phyloP scores from a whole-genome alignment of 2,797 vertebrate genomes.

The Pseudochirops cupreus region DNA sequence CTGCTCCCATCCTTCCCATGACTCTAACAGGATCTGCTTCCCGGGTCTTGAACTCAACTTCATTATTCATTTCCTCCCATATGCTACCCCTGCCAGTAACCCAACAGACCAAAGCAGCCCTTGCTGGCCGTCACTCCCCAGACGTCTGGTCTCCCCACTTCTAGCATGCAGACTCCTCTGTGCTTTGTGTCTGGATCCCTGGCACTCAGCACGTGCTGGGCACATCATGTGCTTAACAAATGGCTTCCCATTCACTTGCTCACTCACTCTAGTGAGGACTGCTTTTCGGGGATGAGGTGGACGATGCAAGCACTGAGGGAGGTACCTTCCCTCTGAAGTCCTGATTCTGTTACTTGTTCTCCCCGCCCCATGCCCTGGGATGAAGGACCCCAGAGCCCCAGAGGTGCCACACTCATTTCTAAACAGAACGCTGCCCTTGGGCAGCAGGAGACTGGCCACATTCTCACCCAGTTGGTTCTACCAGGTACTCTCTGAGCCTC shows the following conservation, averaged over 20 bases:
- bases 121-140: not conserved
- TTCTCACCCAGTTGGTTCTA: not conserved
- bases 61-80: not conserved
- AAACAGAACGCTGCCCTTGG: not conserved
- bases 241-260: not conserved
- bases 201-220: too few species aligned
- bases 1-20: too few species aligned
- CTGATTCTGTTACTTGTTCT: not conserved
- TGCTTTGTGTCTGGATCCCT: not conserved
- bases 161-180: not conserved
- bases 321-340: not conserved
- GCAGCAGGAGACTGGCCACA: too few species aligned
- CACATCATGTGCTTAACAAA: not conserved
- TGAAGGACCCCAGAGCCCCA: not conserved
- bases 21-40: not conserved
- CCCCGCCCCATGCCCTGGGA: not conserved
- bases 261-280: not conserved
- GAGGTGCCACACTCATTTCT: not conserved
- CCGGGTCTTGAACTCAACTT: not conserved
- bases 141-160: not conserved
- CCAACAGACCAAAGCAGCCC: not conserved
- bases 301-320: rapidly evolving
- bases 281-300: not conserved
- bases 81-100: not conserved
- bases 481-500: not conserved